Percentiles rank a stretch among this genome's conserved stretches.
Evolutionary conservation across 2,888 invertebrate species (phyloP).

Genomic region (Punctoribates punctum): DNA sequence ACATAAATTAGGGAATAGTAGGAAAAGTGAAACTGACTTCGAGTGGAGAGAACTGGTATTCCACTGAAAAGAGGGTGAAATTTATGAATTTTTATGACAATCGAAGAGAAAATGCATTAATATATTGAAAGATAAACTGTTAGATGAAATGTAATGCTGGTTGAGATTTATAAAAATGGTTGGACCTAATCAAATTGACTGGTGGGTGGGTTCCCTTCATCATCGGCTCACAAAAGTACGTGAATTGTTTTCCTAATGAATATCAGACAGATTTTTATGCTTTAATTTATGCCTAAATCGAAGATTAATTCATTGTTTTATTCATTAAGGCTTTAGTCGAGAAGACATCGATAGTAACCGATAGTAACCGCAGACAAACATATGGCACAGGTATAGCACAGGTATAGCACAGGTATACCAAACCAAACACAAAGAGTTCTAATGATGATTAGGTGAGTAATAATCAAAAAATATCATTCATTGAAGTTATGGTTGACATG

Average conservation of each 20-base stretch:
- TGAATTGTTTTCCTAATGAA: constrained; percentile 27
- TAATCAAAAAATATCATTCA: constrained; percentile 27
- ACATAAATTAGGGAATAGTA: not conserved
- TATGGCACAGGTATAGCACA: not conserved
- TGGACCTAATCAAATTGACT: constrained; percentile 24
- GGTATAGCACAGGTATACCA: not conserved
- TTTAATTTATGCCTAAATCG: not conserved
- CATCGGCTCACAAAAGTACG: not conserved
- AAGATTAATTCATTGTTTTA: not conserved
- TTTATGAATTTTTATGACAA: not conserved
- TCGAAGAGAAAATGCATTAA: not conserved
- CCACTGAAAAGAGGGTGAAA: not conserved
- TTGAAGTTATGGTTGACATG: constrained; percentile 7
- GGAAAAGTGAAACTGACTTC: not conserved
- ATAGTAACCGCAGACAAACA: not conserved
- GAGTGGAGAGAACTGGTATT: not conserved
- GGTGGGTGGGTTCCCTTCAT: not conserved
- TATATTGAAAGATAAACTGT: too few relatives aligned
- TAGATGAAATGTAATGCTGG: constrained; percentile 9
- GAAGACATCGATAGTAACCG: not conserved
- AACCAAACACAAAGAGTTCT: not conserved
- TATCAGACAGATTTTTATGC: not conserved
- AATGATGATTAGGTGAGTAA: constrained; percentile 19
- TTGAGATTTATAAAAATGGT: constrained; percentile 34
- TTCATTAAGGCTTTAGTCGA: constrained; percentile 7